phyloP scores from a whole-genome alignment of 1,140 invertebrate species.

The Zaprionus vittiger region DNA sequence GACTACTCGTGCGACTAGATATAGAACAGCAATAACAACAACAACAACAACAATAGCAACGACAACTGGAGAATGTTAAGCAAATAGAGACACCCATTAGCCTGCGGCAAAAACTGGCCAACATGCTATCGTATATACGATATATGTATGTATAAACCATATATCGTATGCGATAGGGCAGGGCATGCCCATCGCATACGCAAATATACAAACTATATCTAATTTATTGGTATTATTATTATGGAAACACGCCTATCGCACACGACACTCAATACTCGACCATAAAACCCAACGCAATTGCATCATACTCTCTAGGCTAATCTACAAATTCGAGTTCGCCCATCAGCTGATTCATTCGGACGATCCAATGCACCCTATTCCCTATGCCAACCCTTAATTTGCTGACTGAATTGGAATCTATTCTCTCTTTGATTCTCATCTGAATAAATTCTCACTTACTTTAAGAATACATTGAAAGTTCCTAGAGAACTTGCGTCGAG shows the following conservation, averaged over 20 bases:
- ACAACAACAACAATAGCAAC: constrained; percentile 5
- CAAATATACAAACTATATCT: background rate
- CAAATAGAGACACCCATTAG: constrained; percentile 23
- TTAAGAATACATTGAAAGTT: too few relatives aligned
- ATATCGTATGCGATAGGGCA: background rate
- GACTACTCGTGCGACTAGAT: constrained; percentile 38
- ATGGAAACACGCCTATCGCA: background rate
- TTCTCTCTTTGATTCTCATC: background rate
- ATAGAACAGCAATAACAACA: constrained; percentile 30
- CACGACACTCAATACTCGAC: background rate
- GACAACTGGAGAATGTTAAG: constrained; percentile 5
- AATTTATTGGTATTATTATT: constrained; percentile 9
- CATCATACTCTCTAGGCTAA: background rate
- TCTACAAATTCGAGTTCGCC: background rate
- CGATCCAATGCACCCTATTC: background rate
- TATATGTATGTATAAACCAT: background rate
- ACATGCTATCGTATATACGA: background rate
- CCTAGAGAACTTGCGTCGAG: too few relatives aligned
- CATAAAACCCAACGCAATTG: constrained; percentile 1
- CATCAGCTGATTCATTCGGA: background rate
- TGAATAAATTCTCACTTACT: too few relatives aligned
- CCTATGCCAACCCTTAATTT: background rate
- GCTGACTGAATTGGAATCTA: background rate
- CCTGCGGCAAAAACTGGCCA: background rate
- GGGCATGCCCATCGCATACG: background rate